Conservation (phyloP, 2,888 invertebrate species). For the Tiphia femorata region DNA sequence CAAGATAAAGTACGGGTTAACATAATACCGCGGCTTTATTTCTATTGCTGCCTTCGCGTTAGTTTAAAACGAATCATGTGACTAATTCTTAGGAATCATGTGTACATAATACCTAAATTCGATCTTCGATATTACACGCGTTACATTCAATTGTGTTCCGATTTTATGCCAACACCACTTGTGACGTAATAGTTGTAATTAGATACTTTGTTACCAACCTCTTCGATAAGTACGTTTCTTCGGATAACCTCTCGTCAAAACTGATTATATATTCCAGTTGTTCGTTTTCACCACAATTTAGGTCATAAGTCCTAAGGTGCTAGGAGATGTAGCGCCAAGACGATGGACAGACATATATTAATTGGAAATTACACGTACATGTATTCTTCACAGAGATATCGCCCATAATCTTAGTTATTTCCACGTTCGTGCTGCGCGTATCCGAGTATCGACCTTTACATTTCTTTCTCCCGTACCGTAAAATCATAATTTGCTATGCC, state of each 20-base stretch:
- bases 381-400: conserved; percentile 21
- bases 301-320: conserved; percentile 17
- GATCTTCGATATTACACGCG: conserved; percentile 20
- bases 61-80: too few species aligned
- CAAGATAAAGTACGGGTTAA: conserved; percentile 19
- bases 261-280: conserved; percentile 28
- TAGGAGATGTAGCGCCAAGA: conserved; percentile 18
- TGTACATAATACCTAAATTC: conserved; percentile 25
- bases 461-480: conserved; percentile 23
- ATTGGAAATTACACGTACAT: conserved; percentile 21
- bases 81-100: too few species aligned
- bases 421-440: conserved; percentile 29
- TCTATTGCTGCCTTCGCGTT: conserved; percentile 29
- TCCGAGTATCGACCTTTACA: conserved; percentile 23
- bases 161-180: conserved; percentile 23
- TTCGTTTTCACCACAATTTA: conserved; percentile 35
- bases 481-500: conserved; percentile 20
- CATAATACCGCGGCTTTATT: conserved; percentile 24
- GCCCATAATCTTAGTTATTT: conserved; percentile 11
- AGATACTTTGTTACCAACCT: conserved; percentile 30
- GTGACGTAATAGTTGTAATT: conserved; percentile 16
- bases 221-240: conserved; percentile 40
- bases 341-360: conserved; percentile 14
- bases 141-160: conserved; percentile 27
- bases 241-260: conserved; percentile 31